These are phyloP conservation scores for Peromyscus attwateri DNA, from an alignment of 2,797 vertebrate genomes.

Conservation along the genomic window DNA sequence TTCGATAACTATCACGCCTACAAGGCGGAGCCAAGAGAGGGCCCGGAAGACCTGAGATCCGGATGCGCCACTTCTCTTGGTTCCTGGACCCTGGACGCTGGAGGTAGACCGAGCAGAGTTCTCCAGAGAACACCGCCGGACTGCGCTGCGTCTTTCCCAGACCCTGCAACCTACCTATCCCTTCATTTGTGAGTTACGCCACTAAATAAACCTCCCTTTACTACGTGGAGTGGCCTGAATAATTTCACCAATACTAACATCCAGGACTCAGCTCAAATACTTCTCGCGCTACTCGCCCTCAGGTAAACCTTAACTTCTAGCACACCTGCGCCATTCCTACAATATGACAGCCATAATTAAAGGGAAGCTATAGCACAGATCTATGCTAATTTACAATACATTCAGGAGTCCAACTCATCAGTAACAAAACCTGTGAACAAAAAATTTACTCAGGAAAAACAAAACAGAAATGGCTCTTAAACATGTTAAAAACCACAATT, in stretches of 20 bases:
- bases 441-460: slow-evolving; percentile 41
- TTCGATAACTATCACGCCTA: no score
- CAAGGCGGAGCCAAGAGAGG: no score
- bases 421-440: slow-evolving; percentile 50
- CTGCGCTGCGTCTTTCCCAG: no score
- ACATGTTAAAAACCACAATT: background rate
- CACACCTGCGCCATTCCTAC: background rate
- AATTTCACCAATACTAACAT: background rate
- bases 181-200: no score
- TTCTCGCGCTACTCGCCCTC: background rate
- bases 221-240: no score
- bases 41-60: no score
- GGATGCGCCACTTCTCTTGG: no score
- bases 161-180: no score
- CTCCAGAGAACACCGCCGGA: no score
- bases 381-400: slow-evolving; percentile 5
- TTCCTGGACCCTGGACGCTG: no score
- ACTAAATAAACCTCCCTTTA: no score
- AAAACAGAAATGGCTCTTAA: slow-evolving; percentile 33
- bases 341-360: background rate
- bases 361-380: background rate
- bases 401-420: slow-evolving; percentile 6
- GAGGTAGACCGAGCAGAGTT: no score
- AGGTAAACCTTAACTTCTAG: background rate
- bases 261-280: slow-evolving; percentile 17